phyloP scores from a whole-genome alignment of 2,113 vertebrate species.

The Ornithorhynchus anatinus region DNA sequence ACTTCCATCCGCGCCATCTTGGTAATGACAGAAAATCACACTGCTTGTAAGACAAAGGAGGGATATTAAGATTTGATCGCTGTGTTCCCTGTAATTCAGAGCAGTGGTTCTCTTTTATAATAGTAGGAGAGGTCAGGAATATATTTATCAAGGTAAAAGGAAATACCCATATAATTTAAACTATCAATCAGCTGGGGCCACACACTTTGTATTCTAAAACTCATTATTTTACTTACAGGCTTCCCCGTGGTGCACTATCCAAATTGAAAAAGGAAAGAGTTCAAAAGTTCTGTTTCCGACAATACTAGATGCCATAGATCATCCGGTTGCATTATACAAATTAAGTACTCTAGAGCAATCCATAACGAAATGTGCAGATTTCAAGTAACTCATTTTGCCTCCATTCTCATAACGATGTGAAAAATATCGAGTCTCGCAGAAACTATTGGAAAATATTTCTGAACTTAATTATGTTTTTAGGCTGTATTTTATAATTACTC shows the following conservation, averaged over 20 bases:
- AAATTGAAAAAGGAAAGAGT: conserved; percentile 39
- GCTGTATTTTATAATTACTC: conserved; percentile 10
- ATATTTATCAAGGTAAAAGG: conserved; percentile 55
- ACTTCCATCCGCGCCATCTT: conserved; percentile 34
- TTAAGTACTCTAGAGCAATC: conserved; percentile 33
- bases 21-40: conserved; percentile 60
- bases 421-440: conserved; percentile 42
- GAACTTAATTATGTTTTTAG: conserved; percentile 43
- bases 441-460: conserved; percentile 33
- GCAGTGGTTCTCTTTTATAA: conserved; percentile 40
- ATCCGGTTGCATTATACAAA: conserved; percentile 47
- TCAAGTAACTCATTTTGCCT: conserved; percentile 44
- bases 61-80: conserved; percentile 56
- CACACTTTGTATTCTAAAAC: conserved; percentile 44
- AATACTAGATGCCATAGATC: conserved; percentile 9
- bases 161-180: conserved; percentile 55
- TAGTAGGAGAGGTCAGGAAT: conserved; percentile 54
- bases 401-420: conserved; percentile 38
- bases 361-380: conserved; percentile 41
- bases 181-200: conserved; percentile 45
- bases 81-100: conserved; percentile 38
- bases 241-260: conserved; percentile 38
- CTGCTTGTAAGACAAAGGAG: conserved; percentile 32
- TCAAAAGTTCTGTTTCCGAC: conserved; percentile 44
- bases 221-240: conserved; percentile 38